Evolutionary conservation across 2,113 vertebrate genomes (phyloP).

Genomic region (Serinus canaria): DNA sequence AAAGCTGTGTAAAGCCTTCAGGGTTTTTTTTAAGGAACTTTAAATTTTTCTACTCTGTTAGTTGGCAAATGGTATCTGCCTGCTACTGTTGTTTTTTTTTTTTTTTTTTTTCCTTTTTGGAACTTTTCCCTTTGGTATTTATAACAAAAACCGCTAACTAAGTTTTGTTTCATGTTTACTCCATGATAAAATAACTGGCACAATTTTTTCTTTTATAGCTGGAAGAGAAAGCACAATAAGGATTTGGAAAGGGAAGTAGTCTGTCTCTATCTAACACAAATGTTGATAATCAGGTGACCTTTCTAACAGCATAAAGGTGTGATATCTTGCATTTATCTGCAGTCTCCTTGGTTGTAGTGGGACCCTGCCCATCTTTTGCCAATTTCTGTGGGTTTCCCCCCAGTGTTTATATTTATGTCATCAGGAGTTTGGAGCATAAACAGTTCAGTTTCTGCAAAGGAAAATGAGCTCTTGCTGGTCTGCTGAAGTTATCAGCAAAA

Average conservation of each 20-base stretch:
- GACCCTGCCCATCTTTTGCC: not conserved
- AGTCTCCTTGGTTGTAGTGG: not conserved
- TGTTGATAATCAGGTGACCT: not conserved
- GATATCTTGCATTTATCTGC: not conserved
- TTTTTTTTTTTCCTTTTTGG: not conserved
- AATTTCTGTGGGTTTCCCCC: not conserved
- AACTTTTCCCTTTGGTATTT: not conserved
- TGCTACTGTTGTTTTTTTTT: not conserved
- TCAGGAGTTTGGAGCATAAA: not conserved
- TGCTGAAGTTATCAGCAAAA: not conserved
- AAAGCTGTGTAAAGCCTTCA: not conserved
- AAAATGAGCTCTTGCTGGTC: not conserved
- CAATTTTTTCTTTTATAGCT: not conserved
- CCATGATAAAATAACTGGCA: not conserved
- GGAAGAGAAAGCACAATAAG: not conserved
- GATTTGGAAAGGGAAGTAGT: not conserved
- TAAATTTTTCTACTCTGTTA: not conserved
- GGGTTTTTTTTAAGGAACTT: not conserved
- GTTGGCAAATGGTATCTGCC: not conserved
- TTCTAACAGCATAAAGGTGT: not conserved
- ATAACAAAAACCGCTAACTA: not conserved
- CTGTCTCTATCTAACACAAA: not conserved
- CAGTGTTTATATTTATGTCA: not conserved
- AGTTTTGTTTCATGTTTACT: not conserved
- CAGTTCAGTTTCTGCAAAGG: not conserved